These are phyloP conservation scores for Gallinago paraguaiae DNA, from an alignment of 2,113 vertebrate species.

Conservation along the genomic window DNA sequence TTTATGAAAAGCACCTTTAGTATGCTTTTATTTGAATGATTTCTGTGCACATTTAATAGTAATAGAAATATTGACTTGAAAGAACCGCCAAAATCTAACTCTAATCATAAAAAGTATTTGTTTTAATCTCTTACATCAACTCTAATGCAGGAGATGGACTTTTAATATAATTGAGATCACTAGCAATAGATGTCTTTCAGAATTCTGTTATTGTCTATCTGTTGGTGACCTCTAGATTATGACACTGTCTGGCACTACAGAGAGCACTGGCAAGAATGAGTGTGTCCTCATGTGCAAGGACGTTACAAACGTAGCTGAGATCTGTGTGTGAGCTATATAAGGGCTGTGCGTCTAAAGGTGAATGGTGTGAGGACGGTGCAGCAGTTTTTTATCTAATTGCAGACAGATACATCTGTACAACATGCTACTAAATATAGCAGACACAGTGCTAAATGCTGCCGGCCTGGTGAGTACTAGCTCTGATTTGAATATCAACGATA, in stretches of 20 bases:
- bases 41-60: neutral
- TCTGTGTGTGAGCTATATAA: neutral
- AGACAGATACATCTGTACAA: neutral
- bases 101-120: neutral
- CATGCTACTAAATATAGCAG: neutral
- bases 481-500: neutral
- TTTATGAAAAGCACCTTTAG: neutral
- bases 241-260: neutral
- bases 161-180: neutral
- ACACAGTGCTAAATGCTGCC: neutral
- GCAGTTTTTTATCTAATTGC: neutral
- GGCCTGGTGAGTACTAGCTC: neutral
- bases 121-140: neutral
- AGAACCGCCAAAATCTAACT: neutral
- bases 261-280: neutral
- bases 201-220: neutral
- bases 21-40: neutral
- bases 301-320: neutral
- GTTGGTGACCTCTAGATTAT: neutral
- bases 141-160: neutral
- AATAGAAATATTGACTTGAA: neutral
- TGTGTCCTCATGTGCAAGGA: rapidly evolving
- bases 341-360: neutral
- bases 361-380: neutral
- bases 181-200: neutral